Conservation (phyloP, 2,888 invertebrate genomes). For the Cloeon dipterum region DNA sequence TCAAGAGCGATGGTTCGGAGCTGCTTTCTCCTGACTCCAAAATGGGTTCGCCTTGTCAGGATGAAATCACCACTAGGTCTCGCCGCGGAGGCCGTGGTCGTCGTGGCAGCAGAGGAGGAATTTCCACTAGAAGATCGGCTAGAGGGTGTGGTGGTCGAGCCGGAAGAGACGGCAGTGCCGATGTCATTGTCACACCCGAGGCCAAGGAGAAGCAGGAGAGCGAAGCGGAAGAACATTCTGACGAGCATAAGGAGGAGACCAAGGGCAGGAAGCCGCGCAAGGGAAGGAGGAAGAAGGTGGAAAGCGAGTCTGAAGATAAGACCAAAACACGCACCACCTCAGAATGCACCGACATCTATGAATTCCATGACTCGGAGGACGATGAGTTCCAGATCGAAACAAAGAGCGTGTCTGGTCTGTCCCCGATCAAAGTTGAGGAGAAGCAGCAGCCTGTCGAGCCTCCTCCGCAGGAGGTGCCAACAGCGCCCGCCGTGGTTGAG, state of each 20-base stretch:
- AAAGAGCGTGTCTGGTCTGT: neutral
- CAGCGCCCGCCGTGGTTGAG: neutral
- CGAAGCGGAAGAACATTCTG: constrained; percentile 4
- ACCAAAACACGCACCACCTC: constrained; percentile 2
- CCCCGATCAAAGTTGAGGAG: neutral
- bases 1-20: no score
- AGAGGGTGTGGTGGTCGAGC: neutral
- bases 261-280: constrained; percentile 3
- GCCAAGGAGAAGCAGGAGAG: neutral
- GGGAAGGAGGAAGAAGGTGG: constrained; percentile 6
- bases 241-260: neutral
- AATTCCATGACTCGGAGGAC: constrained; percentile 74
- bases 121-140: neutral
- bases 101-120: neutral
- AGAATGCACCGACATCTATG: constrained; percentile 46
- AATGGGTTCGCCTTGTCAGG: neutral
- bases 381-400: constrained; percentile 21
- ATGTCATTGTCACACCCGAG: neutral
- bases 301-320: constrained; percentile 1
- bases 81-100: neutral
- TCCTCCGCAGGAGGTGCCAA: constrained; percentile 1
- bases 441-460: neutral
- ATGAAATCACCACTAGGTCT: neutral
- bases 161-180: neutral
- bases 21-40: neutral